Percentiles rank a stretch among this genome's conserved stretches.
Conservation (phyloP, 1,140 invertebrate species). For the Heterodera schachtii region DNA sequence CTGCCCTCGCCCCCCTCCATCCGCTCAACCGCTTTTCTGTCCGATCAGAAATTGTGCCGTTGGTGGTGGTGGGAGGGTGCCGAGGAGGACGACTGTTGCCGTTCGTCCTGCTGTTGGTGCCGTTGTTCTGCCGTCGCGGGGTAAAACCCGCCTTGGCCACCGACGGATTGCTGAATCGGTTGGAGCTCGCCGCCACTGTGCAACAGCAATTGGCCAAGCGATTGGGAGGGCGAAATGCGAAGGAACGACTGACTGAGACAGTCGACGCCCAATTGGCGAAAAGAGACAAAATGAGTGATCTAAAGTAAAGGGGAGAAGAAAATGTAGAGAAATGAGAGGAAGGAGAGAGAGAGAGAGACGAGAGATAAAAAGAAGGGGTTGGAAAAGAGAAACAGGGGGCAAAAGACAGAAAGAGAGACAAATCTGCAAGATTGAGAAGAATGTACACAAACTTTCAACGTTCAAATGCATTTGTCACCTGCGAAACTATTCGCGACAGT, state of each 20-base stretch:
- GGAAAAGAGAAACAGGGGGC: neutral
- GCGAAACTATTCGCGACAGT: slow-evolving; percentile 58
- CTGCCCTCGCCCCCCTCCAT: too few species aligned
- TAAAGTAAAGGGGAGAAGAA: neutral
- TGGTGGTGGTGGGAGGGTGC: neutral
- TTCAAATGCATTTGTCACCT: slow-evolving; percentile 44
- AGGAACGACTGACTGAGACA: slow-evolving; percentile 5
- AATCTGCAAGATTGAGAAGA: neutral
- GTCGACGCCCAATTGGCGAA: slow-evolving; percentile 18
- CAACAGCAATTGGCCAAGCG: slow-evolving; percentile 18
- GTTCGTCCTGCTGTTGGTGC: slow-evolving; percentile 21
- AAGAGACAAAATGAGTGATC: slow-evolving; percentile 19
- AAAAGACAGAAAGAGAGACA: neutral
- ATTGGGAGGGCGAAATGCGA: neutral
- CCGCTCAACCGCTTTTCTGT: neutral
- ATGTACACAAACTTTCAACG: neutral
- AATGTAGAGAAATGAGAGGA: neutral
- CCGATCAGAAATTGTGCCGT: neutral
- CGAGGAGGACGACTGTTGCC: neutral
- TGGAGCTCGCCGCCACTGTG: slow-evolving; percentile 17
- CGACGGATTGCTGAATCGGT: neutral
- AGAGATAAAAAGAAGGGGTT: neutral
- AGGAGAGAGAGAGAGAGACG: neutral
- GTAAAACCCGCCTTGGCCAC: neutral
- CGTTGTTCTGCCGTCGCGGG: neutral